These are phyloP conservation scores for Mellivora capensis DNA, from an alignment of 2,113 vertebrate genomes.

Conservation along the genomic window DNA sequence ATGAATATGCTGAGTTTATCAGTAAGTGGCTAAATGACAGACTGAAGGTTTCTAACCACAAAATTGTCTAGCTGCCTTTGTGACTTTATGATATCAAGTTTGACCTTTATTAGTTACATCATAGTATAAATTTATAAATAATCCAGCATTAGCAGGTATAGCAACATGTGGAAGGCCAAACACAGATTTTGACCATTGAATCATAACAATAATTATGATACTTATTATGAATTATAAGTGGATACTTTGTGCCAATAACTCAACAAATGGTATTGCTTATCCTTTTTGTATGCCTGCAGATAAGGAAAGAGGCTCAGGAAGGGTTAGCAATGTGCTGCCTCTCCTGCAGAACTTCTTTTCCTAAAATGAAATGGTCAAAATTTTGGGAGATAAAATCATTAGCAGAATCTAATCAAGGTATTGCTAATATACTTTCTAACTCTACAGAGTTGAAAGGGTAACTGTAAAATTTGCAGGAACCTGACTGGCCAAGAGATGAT, in stretches of 20 bases:
- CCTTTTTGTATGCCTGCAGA: neutral
- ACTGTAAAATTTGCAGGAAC: neutral
- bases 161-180: neutral
- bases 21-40: neutral
- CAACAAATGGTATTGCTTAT: neutral
- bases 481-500: neutral
- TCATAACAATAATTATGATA: neutral
- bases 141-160: neutral
- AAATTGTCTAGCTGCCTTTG: neutral
- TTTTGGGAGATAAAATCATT: neutral
- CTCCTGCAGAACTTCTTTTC: neutral
- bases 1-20: neutral
- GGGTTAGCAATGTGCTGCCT: neutral
- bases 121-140: neutral
- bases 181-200: neutral
- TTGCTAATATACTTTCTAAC: neutral
- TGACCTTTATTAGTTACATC: neutral
- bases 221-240: neutral
- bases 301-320: neutral
- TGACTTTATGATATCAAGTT: neutral
- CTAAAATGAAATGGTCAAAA: neutral
- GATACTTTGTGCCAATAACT: neutral
- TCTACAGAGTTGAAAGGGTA: neutral
- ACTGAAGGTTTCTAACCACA: neutral
- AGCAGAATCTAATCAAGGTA: neutral